Evolutionary conservation across 2,888 invertebrate species (phyloP).

Genomic region (Theristus sp.): DNA sequence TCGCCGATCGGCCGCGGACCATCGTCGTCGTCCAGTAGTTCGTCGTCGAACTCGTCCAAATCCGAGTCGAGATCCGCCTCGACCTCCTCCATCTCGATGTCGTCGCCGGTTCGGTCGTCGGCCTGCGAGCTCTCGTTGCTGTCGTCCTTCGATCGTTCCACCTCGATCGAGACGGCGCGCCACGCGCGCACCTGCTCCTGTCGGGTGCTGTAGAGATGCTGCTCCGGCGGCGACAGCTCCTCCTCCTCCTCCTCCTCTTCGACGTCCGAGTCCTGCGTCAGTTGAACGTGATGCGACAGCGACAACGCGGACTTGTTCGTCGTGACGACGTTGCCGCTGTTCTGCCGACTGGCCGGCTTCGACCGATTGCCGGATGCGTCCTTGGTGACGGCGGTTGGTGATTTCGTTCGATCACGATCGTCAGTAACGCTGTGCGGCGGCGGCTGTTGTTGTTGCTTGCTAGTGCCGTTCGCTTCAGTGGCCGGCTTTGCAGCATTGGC

Average conservation of each 20-base stretch:
- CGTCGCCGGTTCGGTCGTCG: conserved; percentile 3
- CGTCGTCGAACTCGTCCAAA: background rate
- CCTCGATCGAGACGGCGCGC: background rate
- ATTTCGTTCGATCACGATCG: too few relatives aligned
- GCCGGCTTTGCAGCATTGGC: too few relatives aligned
- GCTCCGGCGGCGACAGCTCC: conserved; percentile 1
- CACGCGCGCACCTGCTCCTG: background rate
- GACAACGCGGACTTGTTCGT: background rate
- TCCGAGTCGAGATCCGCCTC: background rate
- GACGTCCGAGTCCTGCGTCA: background rate
- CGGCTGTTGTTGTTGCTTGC: too few relatives aligned
- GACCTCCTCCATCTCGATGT: conserved; percentile 1
- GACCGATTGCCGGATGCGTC: too few relatives aligned
- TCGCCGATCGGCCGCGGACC: background rate
- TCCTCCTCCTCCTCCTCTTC: conserved; percentile 7
- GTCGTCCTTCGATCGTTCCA: background rate
- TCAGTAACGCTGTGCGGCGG: too few relatives aligned
- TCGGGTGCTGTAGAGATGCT: background rate
- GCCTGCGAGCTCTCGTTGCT: background rate
- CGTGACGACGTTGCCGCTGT: too few relatives aligned
- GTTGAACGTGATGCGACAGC: background rate
- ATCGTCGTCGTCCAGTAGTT: background rate
- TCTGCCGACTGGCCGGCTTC: too few relatives aligned
- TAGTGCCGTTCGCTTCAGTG: too few relatives aligned
- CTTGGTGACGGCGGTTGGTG: too few relatives aligned